Base-by-base conservation (phyloP, 2,113 vertebrate species). In the Octodon degus region DNA sequence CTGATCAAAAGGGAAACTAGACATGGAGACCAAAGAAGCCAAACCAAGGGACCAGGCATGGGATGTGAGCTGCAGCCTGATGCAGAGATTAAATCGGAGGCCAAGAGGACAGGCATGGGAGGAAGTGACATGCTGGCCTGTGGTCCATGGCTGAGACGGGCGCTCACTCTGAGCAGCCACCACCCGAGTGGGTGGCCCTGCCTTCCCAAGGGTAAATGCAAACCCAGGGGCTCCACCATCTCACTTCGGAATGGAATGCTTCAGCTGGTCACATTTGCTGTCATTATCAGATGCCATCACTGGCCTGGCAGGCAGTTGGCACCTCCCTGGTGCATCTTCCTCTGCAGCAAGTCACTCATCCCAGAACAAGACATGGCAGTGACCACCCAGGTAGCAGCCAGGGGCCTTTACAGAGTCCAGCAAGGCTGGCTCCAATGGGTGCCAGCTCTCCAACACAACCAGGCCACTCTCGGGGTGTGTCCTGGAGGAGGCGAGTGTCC, bases 371-470 rank as follows among this genome's bases (percentile, higher is more conserved):
- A 70, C n/a, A 22, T 3, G 14, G 20, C 5, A 6, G 7, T 27
- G 11, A 62, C 7, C 9, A 24, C 0, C 4, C 20, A 34, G 20
- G 32, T 32, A 65, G 74, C 62, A 7, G 7, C 67, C 68, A n/a
- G 37, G 25, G 53, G 16, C 37, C 58, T 65, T 24, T 16, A 2
- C 34, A n/a, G 62, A 68, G 63, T 10, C 77, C 22, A n/a, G 43
- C 14, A 40, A 65, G 58, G 1, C 30, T 2, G 84, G 62, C 37
- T 58, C 68, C 34, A 68, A 50, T 20, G 43, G 1, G 14, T 85
- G 89, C 92, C 70, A 85, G 94, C 47, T 90, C 32, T 25, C 65
- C 90, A 88, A 93, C 37, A 82, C 62, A 86, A 55, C 65, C 79
- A 96, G 90, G 91, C 72, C 90, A 72, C 65, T 96, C 76, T 76